Percentiles rank a stretch among this genome's conserved stretches.
These are phyloP conservation scores for Patiria miniata DNA, from an alignment of 35 echinoderm and acorn worm species.

Conservation along the genomic window DNA sequence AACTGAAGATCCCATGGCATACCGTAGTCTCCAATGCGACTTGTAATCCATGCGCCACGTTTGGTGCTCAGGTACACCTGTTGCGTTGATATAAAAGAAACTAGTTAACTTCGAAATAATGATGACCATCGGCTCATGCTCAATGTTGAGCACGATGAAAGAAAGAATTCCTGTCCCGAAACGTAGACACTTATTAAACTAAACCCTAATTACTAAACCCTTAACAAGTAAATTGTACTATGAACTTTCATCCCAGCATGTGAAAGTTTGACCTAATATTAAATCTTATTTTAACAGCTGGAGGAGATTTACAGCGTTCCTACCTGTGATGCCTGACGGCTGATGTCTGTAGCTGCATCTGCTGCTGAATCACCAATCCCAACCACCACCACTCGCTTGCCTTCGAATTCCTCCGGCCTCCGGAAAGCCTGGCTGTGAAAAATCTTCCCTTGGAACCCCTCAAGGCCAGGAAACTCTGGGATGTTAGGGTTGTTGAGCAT, in stretches of 20 bases:
- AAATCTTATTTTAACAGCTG: too few species aligned
- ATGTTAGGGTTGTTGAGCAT: constrained; percentile 48
- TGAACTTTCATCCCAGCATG: too few species aligned
- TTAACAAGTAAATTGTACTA: too few species aligned
- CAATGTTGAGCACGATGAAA: too few species aligned
- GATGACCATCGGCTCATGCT: too few species aligned
- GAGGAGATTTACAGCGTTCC: neutral
- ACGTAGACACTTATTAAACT: too few species aligned
- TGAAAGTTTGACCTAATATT: too few species aligned
- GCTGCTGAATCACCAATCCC: constrained; percentile 81
- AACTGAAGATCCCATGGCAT: constrained; percentile 50
- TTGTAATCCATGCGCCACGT: constrained; percentile 51
- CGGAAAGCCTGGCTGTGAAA: constrained; percentile 66
- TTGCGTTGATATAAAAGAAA: too few species aligned
- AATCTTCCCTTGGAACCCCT: constrained; percentile 79
- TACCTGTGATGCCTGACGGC: constrained; percentile 66
- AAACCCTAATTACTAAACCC: too few species aligned
- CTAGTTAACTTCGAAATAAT: too few species aligned
- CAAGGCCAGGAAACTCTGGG: constrained; percentile 56
- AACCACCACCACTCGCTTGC: constrained; percentile 67
- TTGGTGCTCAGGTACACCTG: constrained; percentile 83
- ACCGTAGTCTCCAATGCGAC: constrained; percentile 40
- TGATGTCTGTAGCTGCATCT: constrained; percentile 70
- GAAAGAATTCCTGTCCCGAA: too few species aligned
- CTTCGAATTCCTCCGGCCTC: constrained; percentile 35